Evolutionary conservation across 2,797 vertebrate genomes (phyloP), one percentile per base, ranked within the genome.

Genomic region (Amniataba percoides): DNA sequence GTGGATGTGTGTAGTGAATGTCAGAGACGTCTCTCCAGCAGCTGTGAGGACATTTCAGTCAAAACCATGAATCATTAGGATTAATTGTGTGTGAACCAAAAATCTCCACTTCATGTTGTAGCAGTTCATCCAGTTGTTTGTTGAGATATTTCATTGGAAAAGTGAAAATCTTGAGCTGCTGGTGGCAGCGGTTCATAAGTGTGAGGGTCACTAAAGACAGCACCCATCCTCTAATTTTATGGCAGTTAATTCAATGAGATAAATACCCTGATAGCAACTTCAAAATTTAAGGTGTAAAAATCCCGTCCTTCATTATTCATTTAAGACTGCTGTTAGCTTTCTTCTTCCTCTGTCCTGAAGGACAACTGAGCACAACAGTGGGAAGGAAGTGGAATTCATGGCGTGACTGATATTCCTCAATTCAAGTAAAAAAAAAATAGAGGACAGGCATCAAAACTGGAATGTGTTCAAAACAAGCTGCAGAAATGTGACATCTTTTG

Each of bases 351-450:
- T 25, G 14, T 69, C 52, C 52, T 63, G 40, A 42, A 67, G 40
- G 46, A 79, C 77, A 75, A 61, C 2, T 61, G 14, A 16, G 68
- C 55, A 66, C 19, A 53, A 58, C n/a, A 27, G 3, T 15, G 10
- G 64, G 21, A 55, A 78, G 36, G 36, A 65, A 58, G 51, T 39
- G 27, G 19, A 71, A 77, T 42, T 75, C 46, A 71, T 62, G n/a
- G 34, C 34, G 45, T 74, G 69, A 66, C 61, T 78, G 83, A 76
- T 62, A 70, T 82, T 67, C 78, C 62, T 80, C 53, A 76, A 73
- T 69, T 89, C 51, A 77, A 65, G 71, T 72, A 56, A 81, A 78
- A 87, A 56, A 81, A 78, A 87, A 88, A 81, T 74, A 72, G 81
- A 80, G 78, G 83, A 25, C 45, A 76, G 36, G 60, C 71, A 78